phyloP scores from a whole-genome alignment of 1,140 invertebrate species.

The Pissodes strobi region DNA sequence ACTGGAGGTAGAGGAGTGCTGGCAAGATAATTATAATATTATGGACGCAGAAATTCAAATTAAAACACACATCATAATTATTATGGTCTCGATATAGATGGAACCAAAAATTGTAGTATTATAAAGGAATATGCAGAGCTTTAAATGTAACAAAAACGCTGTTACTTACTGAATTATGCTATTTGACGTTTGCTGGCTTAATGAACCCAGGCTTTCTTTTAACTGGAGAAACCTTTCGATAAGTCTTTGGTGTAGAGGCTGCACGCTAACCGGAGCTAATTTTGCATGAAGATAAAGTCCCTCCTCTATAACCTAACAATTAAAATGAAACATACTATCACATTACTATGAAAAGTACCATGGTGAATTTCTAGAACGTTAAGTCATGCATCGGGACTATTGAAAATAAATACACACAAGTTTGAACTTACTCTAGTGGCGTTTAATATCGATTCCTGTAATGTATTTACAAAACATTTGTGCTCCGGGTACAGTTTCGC shows the following conservation, averaged over 20 bases:
- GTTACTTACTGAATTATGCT: slow-evolving; percentile 77
- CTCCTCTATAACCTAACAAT: slow-evolving; percentile 73
- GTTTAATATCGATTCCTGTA: slow-evolving; percentile 76
- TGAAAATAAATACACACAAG: too few species aligned
- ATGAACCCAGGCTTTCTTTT: slow-evolving; percentile 69
- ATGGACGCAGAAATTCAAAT: too few species aligned
- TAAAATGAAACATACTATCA: neutral
- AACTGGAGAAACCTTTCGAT: slow-evolving; percentile 84
- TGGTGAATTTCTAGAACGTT: too few species aligned
- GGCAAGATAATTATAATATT: slow-evolving; percentile 37
- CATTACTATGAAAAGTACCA: neutral
- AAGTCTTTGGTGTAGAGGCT: slow-evolving; percentile 83
- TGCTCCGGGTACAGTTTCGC: slow-evolving; percentile 74
- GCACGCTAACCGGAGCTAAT: slow-evolving; percentile 79
- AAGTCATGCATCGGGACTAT: too few species aligned
- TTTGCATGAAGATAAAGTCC: slow-evolving; percentile 81
- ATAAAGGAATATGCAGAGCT: too few species aligned
- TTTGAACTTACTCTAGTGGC: slow-evolving; percentile 63
- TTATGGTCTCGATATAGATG: too few species aligned
- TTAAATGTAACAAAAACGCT: too few species aligned
- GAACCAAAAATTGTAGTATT: too few species aligned
- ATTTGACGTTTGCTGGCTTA: slow-evolving; percentile 70
- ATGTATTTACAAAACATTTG: slow-evolving; percentile 71
- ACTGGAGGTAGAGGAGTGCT: slow-evolving; percentile 74
- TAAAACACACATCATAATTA: too few species aligned